phyloP scores from a whole-genome alignment of 2,797 vertebrate genomes.

The Chloroceryle amazona region DNA sequence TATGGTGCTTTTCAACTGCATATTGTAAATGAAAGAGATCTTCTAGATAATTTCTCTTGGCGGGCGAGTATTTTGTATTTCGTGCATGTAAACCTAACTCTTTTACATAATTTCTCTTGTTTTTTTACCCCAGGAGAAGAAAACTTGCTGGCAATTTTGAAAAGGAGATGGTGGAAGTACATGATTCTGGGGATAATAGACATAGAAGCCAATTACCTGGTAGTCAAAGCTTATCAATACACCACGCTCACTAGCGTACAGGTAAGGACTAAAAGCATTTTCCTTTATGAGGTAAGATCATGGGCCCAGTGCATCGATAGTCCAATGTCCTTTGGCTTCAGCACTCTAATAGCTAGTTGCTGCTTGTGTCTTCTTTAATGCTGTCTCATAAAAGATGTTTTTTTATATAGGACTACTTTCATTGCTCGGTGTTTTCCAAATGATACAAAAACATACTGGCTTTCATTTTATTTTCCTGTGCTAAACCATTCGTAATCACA shows the following conservation, averaged over 20 bases:
- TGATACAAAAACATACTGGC: background rate
- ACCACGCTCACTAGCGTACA: slow-evolving; percentile 95
- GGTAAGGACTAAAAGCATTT: slow-evolving; percentile 80
- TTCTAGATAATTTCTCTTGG: background rate
- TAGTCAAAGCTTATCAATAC: slow-evolving; percentile 96
- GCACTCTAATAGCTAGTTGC: background rate
- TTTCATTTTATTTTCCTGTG: background rate
- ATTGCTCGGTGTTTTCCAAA: background rate
- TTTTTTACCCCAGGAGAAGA: slow-evolving; percentile 88
- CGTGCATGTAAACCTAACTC: background rate
- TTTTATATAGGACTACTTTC: background rate
- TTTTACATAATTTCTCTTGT: slow-evolving; percentile 2
- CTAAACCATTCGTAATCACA: background rate
- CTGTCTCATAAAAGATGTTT: accelerated
- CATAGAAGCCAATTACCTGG: slow-evolving; percentile 95
- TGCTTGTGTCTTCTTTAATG: background rate
- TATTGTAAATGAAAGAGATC: background rate
- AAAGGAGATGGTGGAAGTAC: slow-evolving; percentile 97
- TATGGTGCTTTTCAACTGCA: background rate
- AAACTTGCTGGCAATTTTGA: slow-evolving; percentile 94
- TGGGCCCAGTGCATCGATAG: accelerated
- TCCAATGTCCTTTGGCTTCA: background rate
- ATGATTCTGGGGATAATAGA: slow-evolving; percentile 95
- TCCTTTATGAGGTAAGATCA: background rate
- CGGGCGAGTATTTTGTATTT: background rate